Evolutionary conservation across 2,888 invertebrate genomes (phyloP).

Genomic region (Pollenia angustigena): DNA sequence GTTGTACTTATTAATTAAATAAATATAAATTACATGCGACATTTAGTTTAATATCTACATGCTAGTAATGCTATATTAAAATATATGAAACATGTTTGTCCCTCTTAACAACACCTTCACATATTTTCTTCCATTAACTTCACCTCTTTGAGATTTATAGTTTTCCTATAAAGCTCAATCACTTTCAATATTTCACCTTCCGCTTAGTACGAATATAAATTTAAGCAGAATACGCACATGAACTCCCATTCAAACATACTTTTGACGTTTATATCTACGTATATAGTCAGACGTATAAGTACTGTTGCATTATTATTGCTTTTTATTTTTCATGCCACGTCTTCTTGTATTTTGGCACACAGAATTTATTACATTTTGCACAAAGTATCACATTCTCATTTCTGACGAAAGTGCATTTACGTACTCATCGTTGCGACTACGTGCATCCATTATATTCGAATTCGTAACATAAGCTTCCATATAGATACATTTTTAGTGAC

Average conservation of each 20-base stretch:
- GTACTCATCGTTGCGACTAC: constrained; percentile 36
- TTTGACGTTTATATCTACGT: background rate
- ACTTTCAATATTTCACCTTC: constrained; percentile 35
- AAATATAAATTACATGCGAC: no score
- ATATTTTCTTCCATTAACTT: constrained; percentile 6
- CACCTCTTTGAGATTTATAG: constrained; percentile 42
- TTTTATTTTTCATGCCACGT: constrained; percentile 57
- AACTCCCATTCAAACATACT: background rate
- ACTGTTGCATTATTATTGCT: constrained; percentile 26
- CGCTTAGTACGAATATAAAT: constrained; percentile 14
- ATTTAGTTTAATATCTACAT: no score
- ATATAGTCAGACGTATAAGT: background rate
- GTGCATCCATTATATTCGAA: constrained; percentile 49
- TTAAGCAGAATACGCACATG: constrained; percentile 16
- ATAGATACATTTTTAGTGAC: constrained; percentile 63
- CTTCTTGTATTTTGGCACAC: constrained; percentile 40
- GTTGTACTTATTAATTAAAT: no score
- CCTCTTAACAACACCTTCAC: background rate
- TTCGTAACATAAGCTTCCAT: constrained; percentile 37
- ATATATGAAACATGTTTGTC: background rate
- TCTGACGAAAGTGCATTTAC: constrained; percentile 56
- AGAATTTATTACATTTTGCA: constrained; percentile 63
- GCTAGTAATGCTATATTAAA: no score
- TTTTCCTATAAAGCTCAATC: constrained; percentile 40
- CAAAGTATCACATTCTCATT: constrained; percentile 59